phyloP scores from a whole-genome alignment of 2,888 invertebrate genomes.

The Epirrita christyi region DNA sequence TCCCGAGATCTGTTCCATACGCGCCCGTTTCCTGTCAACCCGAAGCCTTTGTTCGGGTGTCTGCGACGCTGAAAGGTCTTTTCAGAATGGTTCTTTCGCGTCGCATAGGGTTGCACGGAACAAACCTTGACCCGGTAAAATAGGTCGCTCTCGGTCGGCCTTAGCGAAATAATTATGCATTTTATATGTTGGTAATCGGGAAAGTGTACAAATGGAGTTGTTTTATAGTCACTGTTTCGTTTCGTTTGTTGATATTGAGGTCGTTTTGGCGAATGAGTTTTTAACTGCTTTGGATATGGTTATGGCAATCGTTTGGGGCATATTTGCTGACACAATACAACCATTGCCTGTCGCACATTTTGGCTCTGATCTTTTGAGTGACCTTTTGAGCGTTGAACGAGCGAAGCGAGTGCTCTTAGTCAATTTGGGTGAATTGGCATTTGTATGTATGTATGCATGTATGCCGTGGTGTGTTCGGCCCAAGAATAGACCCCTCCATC shows the following conservation, averaged over 20 bases:
- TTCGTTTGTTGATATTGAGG: conserved; percentile 25
- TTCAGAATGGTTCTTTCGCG: conserved; percentile 39
- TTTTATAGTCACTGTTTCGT: conserved; percentile 24
- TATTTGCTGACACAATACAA: conserved; percentile 1
- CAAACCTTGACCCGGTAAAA: conserved; percentile 56
- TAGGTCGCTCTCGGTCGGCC: conserved; percentile 52
- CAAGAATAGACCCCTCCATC: too few species aligned
- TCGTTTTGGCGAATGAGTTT: conserved; percentile 20
- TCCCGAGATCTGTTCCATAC: conserved; percentile 42
- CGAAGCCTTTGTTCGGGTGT: conserved; percentile 46
- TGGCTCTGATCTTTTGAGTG: neutral
- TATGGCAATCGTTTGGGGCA: conserved; percentile 18
- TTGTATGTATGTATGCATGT: too few species aligned
- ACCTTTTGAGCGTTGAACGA: too few species aligned
- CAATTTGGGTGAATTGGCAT: too few species aligned
- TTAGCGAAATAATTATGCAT: conserved; percentile 55
- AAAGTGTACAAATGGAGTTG: conserved; percentile 37
- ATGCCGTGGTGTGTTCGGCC: too few species aligned
- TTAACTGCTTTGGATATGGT: conserved; percentile 19
- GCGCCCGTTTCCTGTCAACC: conserved; percentile 40
- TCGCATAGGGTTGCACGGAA: conserved; percentile 41
- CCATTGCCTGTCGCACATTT: too few species aligned
- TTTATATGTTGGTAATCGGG: conserved; percentile 53
- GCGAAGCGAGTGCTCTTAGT: too few species aligned
- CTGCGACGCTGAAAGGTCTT: conserved; percentile 36